Evolutionary conservation across 2,888 invertebrate genomes (phyloP).

Genomic region (Ormyrus thymus): DNA sequence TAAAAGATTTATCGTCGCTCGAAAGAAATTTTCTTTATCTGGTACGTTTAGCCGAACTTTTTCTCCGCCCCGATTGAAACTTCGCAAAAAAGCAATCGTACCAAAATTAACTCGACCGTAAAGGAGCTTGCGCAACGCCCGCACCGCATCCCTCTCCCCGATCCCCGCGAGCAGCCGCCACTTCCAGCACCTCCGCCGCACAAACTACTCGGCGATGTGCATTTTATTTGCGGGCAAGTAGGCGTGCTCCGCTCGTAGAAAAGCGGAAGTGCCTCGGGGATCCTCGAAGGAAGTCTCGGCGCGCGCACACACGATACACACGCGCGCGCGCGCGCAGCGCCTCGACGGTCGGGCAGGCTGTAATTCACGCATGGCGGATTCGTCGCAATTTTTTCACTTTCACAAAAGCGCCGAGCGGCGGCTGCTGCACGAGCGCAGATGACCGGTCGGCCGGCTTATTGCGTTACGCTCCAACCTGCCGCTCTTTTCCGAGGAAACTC

Average conservation of each 20-base stretch:
- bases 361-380: conserved; percentile 71
- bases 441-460: conserved; percentile 32
- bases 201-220: too few species aligned
- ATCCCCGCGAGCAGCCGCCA: too few species aligned
- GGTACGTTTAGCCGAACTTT: too few species aligned
- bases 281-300: conserved; percentile 60
- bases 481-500: conserved; percentile 20
- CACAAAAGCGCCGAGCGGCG: conserved; percentile 61
- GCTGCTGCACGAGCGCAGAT: conserved; percentile 20
- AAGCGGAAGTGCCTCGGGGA: conserved; percentile 65
- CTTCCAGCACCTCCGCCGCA: too few species aligned
- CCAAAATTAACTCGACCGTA: too few species aligned
- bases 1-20: too few species aligned
- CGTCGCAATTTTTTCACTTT: conserved; percentile 71
- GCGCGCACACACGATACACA: conserved; percentile 8
- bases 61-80: too few species aligned
- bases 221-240: too few species aligned
- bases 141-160: too few species aligned
- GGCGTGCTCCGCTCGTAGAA: conserved; percentile 60
- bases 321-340: conserved; percentile 38
- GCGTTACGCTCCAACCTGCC: conserved; percentile 15
- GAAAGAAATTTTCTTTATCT: too few species aligned
- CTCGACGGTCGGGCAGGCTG: conserved; percentile 50
- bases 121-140: too few species aligned
- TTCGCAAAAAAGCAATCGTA: too few species aligned